Base-by-base conservation (phyloP, 2,888 invertebrate species). In the Raillietiella orientalis region DNA sequence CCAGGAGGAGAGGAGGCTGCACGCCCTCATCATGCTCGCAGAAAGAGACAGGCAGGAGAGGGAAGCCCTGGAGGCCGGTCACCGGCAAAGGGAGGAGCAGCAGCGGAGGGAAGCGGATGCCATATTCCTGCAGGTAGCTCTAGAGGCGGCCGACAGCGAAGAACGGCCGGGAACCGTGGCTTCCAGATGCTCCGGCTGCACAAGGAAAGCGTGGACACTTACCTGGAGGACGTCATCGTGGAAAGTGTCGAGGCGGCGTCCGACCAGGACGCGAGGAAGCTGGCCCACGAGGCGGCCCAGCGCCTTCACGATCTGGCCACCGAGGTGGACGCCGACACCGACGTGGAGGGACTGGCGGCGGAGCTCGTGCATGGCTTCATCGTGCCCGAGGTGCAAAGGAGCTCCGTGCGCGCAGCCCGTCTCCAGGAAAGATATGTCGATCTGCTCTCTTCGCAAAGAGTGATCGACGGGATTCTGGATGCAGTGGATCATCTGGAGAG, bases 41-140 rank as follows among this genome's bases (percentile, higher is more conserved):
- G 71, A 74, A 37, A 53, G 67, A 16, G 66, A 72, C 37, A 56
- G 72, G 32, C 51, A 59, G 33, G 58, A 61, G 39, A 52, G 69
- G 1, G 75, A 77, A 43, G 71, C 74, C 0, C 62, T 59, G 5
- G 75, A 75, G 43, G 65, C 67, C 3, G 72, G 74, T 2, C 48
- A 63, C 25, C 47, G 72, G 12, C 72, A 77, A 42, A 56, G 58
- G 25, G 75, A 77, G 41, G 58, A 66, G 33, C 53, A 62, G 28
- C 48, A 66, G 20, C 50, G 71, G 4, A 42, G 58, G 5, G 65
- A 72, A 38, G 64, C 70, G 34, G 71, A 75, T 34, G 66, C 72
- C 43, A 61, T 75, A 41, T 75, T 71, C 40, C 62, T 61, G 41
- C 62, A 66, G 47, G 50, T 51, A 24, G 28, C 23, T 8, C 11